Conservation (phyloP, 2,113 vertebrate species). For the Neotoma lepida region DNA sequence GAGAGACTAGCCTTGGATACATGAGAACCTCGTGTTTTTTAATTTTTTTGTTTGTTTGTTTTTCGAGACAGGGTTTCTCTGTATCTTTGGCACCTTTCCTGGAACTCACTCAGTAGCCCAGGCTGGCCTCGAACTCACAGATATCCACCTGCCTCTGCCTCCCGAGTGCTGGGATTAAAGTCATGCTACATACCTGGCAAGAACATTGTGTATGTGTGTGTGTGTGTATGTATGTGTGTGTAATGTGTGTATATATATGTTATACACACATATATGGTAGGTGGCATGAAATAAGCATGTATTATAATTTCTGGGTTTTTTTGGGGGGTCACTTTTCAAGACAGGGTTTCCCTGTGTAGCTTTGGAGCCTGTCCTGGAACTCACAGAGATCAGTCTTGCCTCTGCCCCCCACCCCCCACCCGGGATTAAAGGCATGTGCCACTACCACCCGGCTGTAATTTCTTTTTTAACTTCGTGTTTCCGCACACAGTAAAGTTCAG, state of each 20-base stretch:
- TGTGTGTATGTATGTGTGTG: neutral
- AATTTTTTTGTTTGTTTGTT: no score
- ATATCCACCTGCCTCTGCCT: neutral
- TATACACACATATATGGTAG: neutral
- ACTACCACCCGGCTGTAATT: no score
- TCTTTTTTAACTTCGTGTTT: neutral
- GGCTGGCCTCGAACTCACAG: neutral
- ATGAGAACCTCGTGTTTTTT: neutral
- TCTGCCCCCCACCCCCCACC: no score
- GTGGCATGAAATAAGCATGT: neutral
- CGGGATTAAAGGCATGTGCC: no score
- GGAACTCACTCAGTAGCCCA: neutral
- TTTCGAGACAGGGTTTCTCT: no score
- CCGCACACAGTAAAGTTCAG: neutral
- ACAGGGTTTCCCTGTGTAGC: no score
- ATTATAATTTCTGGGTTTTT: neutral
- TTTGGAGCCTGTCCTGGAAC: no score
- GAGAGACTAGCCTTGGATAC: neutral
- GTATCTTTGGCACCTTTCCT: neutral
- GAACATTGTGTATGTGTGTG: neutral
- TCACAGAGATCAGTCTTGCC: no score
- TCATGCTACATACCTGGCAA: neutral
- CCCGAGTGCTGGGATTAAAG: neutral
- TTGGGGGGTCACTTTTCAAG: no score
- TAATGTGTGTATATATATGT: no score